These are phyloP conservation scores for Poicephalus meyeri DNA, from an alignment of 2,113 vertebrate species.

Conservation along the genomic window DNA sequence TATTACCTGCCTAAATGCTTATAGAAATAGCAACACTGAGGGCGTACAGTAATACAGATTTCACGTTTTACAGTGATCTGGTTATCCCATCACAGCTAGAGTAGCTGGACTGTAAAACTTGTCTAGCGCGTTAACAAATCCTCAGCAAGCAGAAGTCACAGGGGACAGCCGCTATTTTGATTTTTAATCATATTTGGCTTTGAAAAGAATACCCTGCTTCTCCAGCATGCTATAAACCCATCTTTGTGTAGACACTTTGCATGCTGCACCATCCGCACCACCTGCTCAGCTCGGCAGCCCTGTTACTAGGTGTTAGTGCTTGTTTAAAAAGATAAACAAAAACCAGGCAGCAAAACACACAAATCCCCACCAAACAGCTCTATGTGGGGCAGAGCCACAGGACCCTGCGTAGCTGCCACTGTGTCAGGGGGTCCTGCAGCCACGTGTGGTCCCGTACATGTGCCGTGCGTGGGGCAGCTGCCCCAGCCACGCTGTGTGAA, in stretches of 20 bases:
- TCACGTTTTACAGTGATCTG: not conserved
- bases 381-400: not conserved
- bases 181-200: not conserved
- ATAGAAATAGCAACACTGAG: not conserved
- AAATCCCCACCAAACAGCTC: not conserved
- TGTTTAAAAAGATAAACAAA: not conserved
- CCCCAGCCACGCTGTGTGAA: not conserved
- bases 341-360: not conserved
- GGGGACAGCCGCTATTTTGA: not conserved
- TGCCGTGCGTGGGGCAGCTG: fast-evolving
- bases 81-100: not conserved
- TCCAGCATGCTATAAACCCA: not conserved
- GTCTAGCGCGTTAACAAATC: not conserved
- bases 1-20: not conserved
- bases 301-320: not conserved
- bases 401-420: fast-evolving
- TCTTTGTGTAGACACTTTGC: not conserved
- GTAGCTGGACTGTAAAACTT: not conserved
- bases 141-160: not conserved
- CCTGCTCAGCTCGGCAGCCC: not conserved
- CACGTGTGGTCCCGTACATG: not conserved
- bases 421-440: fast-evolving
- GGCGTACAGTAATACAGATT: not conserved
- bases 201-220: not conserved
- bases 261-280: not conserved